Evolutionary conservation across 2,113 vertebrate genomes (phyloP).

Genomic region (Sander vitreus): DNA sequence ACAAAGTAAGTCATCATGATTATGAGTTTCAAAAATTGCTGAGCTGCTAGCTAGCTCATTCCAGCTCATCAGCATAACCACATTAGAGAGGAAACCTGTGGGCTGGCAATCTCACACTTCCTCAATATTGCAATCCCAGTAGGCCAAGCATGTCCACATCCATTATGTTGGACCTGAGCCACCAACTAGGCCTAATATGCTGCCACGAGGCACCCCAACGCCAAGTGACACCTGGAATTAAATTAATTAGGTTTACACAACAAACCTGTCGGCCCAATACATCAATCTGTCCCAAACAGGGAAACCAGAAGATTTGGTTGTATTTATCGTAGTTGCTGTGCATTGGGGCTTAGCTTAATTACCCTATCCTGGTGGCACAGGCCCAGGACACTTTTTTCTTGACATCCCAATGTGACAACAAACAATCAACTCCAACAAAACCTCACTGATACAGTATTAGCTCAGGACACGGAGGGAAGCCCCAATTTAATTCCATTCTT

Average conservation of each 20-base stretch:
- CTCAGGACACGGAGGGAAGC: slow-evolving; percentile 55
- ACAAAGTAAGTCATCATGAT: slow-evolving; percentile 82
- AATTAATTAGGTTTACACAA: slow-evolving; percentile 75
- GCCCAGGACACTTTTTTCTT: slow-evolving; percentile 20
- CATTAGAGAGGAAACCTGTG: slow-evolving; percentile 80
- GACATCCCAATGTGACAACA: slow-evolving; percentile 38
- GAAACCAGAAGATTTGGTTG: slow-evolving; percentile 43
- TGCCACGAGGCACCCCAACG: slow-evolving; percentile 62
- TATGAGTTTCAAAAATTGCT: slow-evolving; percentile 84
- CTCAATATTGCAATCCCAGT: slow-evolving; percentile 77
- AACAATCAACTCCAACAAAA: slow-evolving; percentile 64
- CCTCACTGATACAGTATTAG: slow-evolving; percentile 60
- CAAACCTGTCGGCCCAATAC: slow-evolving; percentile 61
- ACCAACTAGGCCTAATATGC: slow-evolving; percentile 71
- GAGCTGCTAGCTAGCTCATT: slow-evolving; percentile 76
- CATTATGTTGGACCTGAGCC: slow-evolving; percentile 75
- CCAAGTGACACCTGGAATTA: slow-evolving; percentile 72
- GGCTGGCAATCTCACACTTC: slow-evolving; percentile 79
- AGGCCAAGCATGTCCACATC: slow-evolving; percentile 78
- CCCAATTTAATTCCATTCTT: slow-evolving; percentile 79
- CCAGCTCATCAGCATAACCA: slow-evolving; percentile 83
- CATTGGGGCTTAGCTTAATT: slow-evolving; percentile 15
- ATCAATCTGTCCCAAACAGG: slow-evolving; percentile 68
- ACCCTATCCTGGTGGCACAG: neutral
- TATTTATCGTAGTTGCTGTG: slow-evolving; percentile 22